These are phyloP conservation scores for Nestor notabilis DNA, from an alignment of 2,113 vertebrate genomes.

Conservation along the genomic window DNA sequence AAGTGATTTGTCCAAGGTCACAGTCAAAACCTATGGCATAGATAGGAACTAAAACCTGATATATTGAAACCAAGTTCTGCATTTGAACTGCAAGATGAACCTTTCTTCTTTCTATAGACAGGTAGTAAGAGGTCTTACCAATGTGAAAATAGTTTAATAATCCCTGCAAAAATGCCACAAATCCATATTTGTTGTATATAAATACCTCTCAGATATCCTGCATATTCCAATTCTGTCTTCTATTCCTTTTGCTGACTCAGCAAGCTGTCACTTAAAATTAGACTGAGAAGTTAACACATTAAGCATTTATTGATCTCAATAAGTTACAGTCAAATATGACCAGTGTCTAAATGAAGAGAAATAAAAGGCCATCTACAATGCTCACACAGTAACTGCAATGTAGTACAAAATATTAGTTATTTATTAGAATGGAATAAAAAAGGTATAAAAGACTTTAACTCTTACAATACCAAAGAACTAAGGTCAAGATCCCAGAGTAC, in stretches of 20 bases:
- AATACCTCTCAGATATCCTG: background rate
- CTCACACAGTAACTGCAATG: background rate
- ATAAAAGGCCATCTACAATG: background rate
- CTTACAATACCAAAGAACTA: background rate
- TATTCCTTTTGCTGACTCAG: slow-evolving; percentile 16
- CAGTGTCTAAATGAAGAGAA: slow-evolving; percentile 12
- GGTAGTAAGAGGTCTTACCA: background rate
- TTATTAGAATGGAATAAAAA: background rate
- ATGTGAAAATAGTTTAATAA: slow-evolving; percentile 20
- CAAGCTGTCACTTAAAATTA: slow-evolving; percentile 39
- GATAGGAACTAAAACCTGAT: background rate
- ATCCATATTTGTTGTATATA: background rate
- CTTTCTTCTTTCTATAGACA: background rate
- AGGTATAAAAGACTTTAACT: background rate
- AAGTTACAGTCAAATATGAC: slow-evolving; percentile 7
- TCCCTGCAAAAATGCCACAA: background rate
- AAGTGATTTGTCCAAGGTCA: background rate
- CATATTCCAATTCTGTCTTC: background rate
- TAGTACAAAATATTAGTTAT: background rate
- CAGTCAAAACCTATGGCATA: background rate
- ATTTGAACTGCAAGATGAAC: background rate
- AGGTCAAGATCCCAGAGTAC: background rate
- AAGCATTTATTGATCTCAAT: slow-evolving; percentile 54
- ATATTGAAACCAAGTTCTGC: background rate
- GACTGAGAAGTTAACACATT: background rate